Percentiles rank a stretch among this genome's conserved stretches.
These are phyloP conservation scores for Beris chalybata DNA, from an alignment of 2,888 invertebrate species.

Conservation along the genomic window DNA sequence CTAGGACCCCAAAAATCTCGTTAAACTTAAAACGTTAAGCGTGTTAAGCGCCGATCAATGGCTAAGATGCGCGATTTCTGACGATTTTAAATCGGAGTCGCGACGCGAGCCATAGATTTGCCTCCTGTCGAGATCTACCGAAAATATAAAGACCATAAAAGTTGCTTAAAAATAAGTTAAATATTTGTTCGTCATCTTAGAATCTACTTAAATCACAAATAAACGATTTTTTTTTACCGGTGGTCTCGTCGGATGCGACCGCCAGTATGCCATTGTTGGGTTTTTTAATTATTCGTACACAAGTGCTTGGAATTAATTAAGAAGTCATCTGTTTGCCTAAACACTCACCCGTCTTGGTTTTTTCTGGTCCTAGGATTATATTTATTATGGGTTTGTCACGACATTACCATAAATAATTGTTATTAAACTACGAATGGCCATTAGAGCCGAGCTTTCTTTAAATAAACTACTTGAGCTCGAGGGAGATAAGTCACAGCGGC, in stretches of 20 bases:
- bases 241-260: slow-evolving; percentile 11
- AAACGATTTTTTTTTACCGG: slow-evolving; percentile 17
- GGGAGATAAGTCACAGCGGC: no score
- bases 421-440: no score
- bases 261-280: slow-evolving; percentile 23
- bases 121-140: not conserved
- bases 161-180: slow-evolving; percentile 41
- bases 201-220: slow-evolving; percentile 41
- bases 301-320: slow-evolving; percentile 32
- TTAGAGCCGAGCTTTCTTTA: no score
- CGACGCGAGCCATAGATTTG: slow-evolving; percentile 21
- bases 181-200: slow-evolving; percentile 43
- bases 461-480: no score
- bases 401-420: no score
- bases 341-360: not conserved
- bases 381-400: no score
- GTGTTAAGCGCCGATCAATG: no score
- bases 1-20: no score
- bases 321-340: slow-evolving; percentile 26
- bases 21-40: no score
- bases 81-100: slow-evolving; percentile 3
- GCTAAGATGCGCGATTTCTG: no score
- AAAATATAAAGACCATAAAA: slow-evolving; percentile 23
- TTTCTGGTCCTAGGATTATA: no score
- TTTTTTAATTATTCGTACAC: slow-evolving; percentile 34